Evolutionary conservation across 1,140 invertebrate species (phyloP).

Genomic region (Tyrophagus putrescentiae): DNA sequence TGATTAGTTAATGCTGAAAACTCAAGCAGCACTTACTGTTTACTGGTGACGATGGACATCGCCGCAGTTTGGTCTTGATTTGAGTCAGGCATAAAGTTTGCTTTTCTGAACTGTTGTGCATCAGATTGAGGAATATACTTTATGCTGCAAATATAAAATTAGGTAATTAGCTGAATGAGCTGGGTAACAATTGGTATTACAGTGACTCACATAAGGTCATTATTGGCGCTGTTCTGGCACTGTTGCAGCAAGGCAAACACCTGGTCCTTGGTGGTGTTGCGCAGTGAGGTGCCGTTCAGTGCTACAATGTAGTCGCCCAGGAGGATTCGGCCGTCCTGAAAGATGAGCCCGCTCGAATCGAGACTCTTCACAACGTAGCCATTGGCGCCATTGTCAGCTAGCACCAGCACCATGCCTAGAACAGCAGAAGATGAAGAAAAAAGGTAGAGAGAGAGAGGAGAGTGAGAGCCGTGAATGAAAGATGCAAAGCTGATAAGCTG

Average conservation of each 20-base stretch:
- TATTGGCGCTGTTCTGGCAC: slow-evolving; percentile 41
- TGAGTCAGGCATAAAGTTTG: no score
- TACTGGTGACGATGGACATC: no score
- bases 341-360: slow-evolving; percentile 39
- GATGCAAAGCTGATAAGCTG: not conserved
- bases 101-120: no score
- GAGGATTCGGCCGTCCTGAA: slow-evolving; percentile 43
- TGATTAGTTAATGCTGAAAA: no score
- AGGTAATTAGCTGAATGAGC: slow-evolving; percentile 26
- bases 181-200: no score
- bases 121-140: no score
- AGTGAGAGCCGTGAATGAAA: not conserved
- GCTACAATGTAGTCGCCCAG: slow-evolving; percentile 38
- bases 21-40: no score
- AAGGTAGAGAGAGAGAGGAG: not conserved
- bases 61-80: no score
- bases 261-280: slow-evolving; percentile 46
- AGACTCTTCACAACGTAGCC: slow-evolving; percentile 47
- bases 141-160: no score
- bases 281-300: slow-evolving; percentile 49
- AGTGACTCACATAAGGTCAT: not conserved
- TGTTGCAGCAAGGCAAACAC: slow-evolving; percentile 46
- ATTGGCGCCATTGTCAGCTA: slow-evolving; percentile 46
- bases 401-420: slow-evolving; percentile 43
- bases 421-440: slow-evolving; percentile 24